These are phyloP conservation scores for Apamea sordens DNA, from an alignment of 2,888 invertebrate genomes.

Conservation along the genomic window DNA sequence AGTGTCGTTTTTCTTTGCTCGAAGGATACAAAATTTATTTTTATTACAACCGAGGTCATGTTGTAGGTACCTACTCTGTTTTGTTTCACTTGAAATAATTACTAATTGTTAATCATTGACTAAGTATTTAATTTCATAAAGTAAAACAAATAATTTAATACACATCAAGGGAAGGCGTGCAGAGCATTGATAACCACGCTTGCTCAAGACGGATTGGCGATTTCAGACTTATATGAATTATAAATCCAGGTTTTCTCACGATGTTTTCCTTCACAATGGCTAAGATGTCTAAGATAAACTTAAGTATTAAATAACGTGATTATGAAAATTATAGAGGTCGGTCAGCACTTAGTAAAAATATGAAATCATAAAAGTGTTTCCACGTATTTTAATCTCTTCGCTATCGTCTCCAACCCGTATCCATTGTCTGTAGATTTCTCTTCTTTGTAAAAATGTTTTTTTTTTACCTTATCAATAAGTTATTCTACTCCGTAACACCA, in stretches of 20 bases:
- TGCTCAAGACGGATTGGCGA: background rate
- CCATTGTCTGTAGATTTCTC: background rate
- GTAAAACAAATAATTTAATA: background rate
- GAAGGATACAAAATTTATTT: background rate
- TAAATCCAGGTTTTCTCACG: background rate
- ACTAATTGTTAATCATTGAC: background rate
- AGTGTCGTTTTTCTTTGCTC: background rate
- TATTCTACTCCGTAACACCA: slow-evolving; percentile 20
- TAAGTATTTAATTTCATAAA: background rate
- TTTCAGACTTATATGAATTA: background rate
- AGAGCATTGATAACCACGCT: background rate
- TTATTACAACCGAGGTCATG: background rate
- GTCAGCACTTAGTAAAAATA: background rate
- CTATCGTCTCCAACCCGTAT: background rate
- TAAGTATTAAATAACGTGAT: background rate
- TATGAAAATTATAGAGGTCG: too few relatives aligned
- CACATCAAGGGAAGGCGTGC: too few relatives aligned
- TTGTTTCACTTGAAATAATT: background rate
- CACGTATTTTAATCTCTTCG: background rate
- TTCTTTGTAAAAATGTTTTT: background rate
- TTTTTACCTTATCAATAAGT: background rate
- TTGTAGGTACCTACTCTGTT: background rate
- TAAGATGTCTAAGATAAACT: background rate
- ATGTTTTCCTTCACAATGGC: background rate
- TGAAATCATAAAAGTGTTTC: background rate